Conservation (phyloP, 2,888 invertebrate species). For the Xylocampa areola region DNA sequence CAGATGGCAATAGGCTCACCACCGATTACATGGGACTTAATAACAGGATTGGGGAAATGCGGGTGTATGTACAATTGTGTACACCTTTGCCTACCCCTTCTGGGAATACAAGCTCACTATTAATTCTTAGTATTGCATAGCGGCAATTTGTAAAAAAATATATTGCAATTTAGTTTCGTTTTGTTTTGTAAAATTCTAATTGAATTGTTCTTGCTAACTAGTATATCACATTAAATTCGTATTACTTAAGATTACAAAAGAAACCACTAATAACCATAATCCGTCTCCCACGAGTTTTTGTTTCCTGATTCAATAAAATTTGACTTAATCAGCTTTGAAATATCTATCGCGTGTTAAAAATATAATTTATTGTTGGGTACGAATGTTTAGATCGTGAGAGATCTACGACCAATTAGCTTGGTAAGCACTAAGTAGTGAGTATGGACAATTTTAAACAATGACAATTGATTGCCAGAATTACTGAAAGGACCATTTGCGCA, state of each 20-base stretch:
- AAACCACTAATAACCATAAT: conserved; percentile 57
- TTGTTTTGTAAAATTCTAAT: too few species aligned
- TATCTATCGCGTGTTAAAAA: conserved; percentile 64
- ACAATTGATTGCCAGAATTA: conserved; percentile 32
- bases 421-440: too few species aligned
- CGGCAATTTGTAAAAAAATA: too few species aligned
- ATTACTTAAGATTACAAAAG: conserved; percentile 64
- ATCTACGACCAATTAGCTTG: conserved; percentile 53
- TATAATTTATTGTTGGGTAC: conserved; percentile 57
- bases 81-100: too few species aligned
- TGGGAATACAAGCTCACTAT: too few species aligned
- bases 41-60: too few species aligned
- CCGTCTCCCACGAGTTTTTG: conserved; percentile 73
- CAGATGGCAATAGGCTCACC: too few species aligned
- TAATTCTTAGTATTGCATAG: too few species aligned
- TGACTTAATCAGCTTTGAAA: conserved; percentile 63
- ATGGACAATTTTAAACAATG: conserved; percentile 50
- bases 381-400: conserved; percentile 55
- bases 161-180: too few species aligned
- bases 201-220: too few species aligned
- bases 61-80: too few species aligned
- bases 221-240: conserved; percentile 54
- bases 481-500: conserved; percentile 24
- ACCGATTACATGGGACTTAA: too few species aligned
- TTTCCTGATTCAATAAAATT: conserved; percentile 75